Conservation (phyloP, 2,888 invertebrate genomes). For the Rhopalosiphum nymphaeae region DNA sequence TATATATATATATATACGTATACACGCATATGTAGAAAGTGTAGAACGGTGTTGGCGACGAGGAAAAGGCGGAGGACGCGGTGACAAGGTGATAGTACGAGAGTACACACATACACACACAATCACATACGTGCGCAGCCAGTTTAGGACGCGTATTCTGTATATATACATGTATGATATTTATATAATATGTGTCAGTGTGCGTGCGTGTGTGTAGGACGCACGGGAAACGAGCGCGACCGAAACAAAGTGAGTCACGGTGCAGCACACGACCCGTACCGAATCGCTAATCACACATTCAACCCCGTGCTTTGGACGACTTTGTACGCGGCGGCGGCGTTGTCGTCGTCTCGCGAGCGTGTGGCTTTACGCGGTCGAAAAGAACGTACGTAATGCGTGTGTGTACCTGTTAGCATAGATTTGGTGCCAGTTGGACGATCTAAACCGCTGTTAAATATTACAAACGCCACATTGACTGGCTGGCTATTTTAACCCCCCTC, state of each 20-base stretch:
- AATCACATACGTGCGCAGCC: background rate
- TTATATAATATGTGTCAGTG: background rate
- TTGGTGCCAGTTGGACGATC: too few relatives aligned
- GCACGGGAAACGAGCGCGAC: conserved; percentile 20
- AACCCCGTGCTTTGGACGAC: conserved; percentile 55
- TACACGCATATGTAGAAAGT: background rate
- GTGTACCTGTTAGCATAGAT: too few relatives aligned
- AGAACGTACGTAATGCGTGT: too few relatives aligned
- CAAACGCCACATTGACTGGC: too few relatives aligned
- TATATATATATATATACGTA: too few relatives aligned
- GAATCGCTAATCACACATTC: conserved; percentile 54
- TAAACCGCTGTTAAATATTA: too few relatives aligned
- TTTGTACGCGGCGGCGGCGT: background rate
- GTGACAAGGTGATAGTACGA: background rate
- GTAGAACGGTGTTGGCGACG: background rate
- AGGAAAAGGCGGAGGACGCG: background rate
- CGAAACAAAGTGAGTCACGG: conserved; percentile 55
- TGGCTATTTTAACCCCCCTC: too few relatives aligned
- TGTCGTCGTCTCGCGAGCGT: too few relatives aligned
- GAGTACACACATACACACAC: background rate
- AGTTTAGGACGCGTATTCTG: background rate
- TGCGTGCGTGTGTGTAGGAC: background rate
- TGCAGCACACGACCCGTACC: conserved; percentile 58
- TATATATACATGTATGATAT: background rate
- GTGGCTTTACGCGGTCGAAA: background rate